Conservation (phyloP, 2,797 vertebrate genomes). For the Eupleurogrammus muticus region DNA sequence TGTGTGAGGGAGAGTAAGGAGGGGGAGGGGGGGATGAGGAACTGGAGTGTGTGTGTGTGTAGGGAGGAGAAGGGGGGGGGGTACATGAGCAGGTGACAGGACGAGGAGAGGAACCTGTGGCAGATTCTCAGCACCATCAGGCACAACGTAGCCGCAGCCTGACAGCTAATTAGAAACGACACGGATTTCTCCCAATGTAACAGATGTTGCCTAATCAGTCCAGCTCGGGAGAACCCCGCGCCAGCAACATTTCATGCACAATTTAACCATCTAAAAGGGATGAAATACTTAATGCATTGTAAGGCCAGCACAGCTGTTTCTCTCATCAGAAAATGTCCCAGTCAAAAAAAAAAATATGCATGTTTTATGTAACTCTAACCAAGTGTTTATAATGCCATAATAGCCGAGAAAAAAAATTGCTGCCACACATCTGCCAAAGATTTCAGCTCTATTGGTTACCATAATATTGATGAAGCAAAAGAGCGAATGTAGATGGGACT, state of each 20-base stretch:
- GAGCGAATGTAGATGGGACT: conserved; percentile 63
- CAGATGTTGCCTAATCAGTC: conserved; percentile 99
- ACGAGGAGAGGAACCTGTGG: conserved; percentile 97
- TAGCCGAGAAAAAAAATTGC: conserved; percentile 94
- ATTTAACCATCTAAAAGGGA: conserved; percentile 99
- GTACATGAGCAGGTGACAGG: conserved; percentile 95
- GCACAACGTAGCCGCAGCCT: conserved; percentile 96
- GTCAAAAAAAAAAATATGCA: conserved; percentile 98
- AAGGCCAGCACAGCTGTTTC: conserved; percentile 99
- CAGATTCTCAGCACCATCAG: conserved; percentile 97
- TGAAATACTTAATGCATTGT: conserved; percentile 99
- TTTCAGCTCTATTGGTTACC: conserved; percentile 85
- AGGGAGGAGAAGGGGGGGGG: conserved; percentile 71
- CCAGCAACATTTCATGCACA: conserved; percentile 99
- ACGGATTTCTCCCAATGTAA: conserved; percentile 99
- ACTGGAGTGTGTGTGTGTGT: conserved; percentile 47
- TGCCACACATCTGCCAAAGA: conserved; percentile 92
- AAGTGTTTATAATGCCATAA: conserved; percentile 99
- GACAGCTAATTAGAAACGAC: conserved; percentile 99
- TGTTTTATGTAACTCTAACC: conserved; percentile 99
- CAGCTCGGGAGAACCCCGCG: conserved; percentile 97
- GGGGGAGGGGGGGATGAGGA: conserved; percentile 37
- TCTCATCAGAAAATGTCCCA: conserved; percentile 91
- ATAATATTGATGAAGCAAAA: conserved; percentile 63
- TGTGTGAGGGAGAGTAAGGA: conserved; percentile 50